Base-by-base conservation (phyloP, 1,140 invertebrate genomes). In the Brachionus asplanchnoidis region DNA sequence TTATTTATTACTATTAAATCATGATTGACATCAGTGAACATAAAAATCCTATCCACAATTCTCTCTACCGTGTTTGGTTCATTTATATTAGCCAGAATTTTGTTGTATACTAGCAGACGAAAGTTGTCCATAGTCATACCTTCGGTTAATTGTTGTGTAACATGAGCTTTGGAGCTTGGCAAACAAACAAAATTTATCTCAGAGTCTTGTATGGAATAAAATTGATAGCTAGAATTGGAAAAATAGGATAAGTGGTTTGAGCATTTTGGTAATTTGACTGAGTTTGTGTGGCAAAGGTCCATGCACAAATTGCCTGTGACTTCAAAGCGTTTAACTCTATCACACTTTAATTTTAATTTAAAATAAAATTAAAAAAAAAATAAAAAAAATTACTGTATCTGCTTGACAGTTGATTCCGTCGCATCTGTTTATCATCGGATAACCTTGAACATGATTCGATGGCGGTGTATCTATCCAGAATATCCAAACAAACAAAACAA, bases 181-280 rank as follows among this genome's bases (percentile, higher is more conserved):
- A 77, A 46, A 50, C 73, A 77, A 12, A 77, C 26, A 50, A 77
- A 50, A 77, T 46, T 77, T 20, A 12, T 36, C 12, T 77, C 73
- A 50, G 42, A 36, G 26, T 77, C 44, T 1, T 0, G 11, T 12
- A 77, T 26, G 26, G 42, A 50, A 26, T 50, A 50, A 23, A 26
- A 53, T 50, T 77, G 40, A 28, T 77, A 77, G 20, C 42, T 26
- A 12, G 42, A 77, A 50, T 77, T 77, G 5, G 73, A 46, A 32
- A 77, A 77, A 53, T 50, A 46, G 42, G 73, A 77, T 11, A 77
- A 77, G 7, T 77, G 20, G 26, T 77, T 77, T 50, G 73, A 77
- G 28, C 73, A 77, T 77, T 46, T 77, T 9, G 73, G 73, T 6
- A 77, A 26, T 46, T 50, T 14, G 12, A 77, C 6, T 2, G 44